phyloP scores from a whole-genome alignment of 2,797 vertebrate species.

The Danio aesculapii region DNA sequence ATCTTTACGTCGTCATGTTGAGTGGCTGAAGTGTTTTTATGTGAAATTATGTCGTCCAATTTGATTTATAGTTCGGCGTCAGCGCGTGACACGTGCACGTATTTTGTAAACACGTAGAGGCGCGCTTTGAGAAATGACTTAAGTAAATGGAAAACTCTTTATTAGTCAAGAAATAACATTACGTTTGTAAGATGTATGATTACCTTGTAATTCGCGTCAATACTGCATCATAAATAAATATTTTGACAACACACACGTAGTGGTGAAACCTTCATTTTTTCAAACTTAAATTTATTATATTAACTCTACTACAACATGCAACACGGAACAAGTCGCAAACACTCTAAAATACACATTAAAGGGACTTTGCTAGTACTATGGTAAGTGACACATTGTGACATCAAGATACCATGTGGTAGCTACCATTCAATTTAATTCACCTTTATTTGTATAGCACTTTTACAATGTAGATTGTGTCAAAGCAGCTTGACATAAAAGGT shows the following conservation, averaged over 20 bases:
- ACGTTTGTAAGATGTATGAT: not conserved
- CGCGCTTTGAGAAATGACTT: not conserved
- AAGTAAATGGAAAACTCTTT: not conserved
- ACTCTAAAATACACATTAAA: too few relatives aligned
- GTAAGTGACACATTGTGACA: too few relatives aligned
- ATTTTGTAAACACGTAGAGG: constrained; percentile 29
- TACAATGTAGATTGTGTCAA: too few relatives aligned
- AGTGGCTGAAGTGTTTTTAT: not conserved
- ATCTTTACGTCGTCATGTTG: not conserved
- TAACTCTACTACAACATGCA: too few relatives aligned
- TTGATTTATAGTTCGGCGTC: not conserved
- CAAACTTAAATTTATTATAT: too few relatives aligned
- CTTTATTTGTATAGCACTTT: too few relatives aligned
- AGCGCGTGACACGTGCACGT: constrained; percentile 21
- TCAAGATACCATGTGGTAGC: too few relatives aligned
- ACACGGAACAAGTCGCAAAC: too few relatives aligned
- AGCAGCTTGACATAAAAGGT: too few relatives aligned
- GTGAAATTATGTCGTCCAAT: not conserved
- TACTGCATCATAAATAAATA: not conserved
- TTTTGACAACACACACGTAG: not conserved
- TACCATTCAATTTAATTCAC: too few relatives aligned
- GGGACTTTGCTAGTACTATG: too few relatives aligned
- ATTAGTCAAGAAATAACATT: not conserved
- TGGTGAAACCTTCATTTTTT: too few relatives aligned
- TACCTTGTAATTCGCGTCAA: not conserved